Evolutionary conservation across 2,113 vertebrate genomes (phyloP), one percentile per base, ranked within the genome.

Genomic region (Crypturellus undulatus): DNA sequence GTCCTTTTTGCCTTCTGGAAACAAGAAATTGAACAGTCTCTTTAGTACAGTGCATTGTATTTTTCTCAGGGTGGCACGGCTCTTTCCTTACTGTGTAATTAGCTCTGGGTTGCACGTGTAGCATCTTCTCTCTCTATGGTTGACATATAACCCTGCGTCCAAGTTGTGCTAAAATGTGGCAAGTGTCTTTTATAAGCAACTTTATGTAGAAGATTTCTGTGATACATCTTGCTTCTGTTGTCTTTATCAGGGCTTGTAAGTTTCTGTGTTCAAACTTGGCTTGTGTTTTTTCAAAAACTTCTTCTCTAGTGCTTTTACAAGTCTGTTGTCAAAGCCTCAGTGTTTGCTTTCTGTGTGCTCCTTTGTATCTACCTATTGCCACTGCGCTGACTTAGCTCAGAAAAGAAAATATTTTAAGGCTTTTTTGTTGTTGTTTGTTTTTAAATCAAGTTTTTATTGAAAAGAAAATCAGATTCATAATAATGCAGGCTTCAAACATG

Each of bases 401-500:
- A n/a, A 28, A 62, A n/a, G 28, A 54, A 28, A 54, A 54, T 54
- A 28, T 54, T 28, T 54, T 54, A 54, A 54, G 52, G 12, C 7
- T 24, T 16, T 54, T 28, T 47, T 47, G 18, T 20, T 49, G 47
- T 22, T 49, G 47, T 22, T 49, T 49, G 21, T 49, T 49, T 49
- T 54, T 54, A 15, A 8, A 54, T 54, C 26, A 45, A 45, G 12
- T 18, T 72, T 85, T 56, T 47, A 49, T n/a, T n/a, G 4, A 25
- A 36, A 59, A 49, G 6, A 36, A 65, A 21, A 4, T 42, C 7
- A 36, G 51, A 9, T 65, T 71, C n/a, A 52, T 22, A 64, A 52
- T 85, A 70, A 21, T 34, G 49, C 6, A 6, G 4, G 0, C 79
- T 30, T 60, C 14, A 1, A 30, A 14, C 0, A 0, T 67, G 24